These are phyloP conservation scores for Galerucella calmariensis DNA, from an alignment of 2,888 invertebrate species.

Conservation along the genomic window DNA sequence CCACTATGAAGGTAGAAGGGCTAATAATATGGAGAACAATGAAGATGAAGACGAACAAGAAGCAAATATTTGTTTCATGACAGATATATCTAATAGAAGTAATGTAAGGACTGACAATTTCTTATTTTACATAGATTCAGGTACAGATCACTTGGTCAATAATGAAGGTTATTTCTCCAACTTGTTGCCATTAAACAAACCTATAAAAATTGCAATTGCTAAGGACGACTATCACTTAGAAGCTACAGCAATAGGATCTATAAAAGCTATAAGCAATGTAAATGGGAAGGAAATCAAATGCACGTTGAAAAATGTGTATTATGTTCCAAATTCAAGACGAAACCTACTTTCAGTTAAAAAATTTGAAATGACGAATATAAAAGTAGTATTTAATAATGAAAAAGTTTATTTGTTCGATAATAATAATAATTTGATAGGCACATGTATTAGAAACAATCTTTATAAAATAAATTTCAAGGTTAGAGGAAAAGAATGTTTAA, in stretches of 20 bases:
- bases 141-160: too few species aligned
- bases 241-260: constrained; percentile 15
- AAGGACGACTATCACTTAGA: constrained; percentile 19
- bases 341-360: not conserved
- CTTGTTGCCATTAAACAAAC: constrained; percentile 18
- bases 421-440: not conserved
- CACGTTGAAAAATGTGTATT: constrained; percentile 2
- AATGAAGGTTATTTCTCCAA: constrained; percentile 25
- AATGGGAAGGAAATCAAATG: constrained; percentile 6
- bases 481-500: not conserved
- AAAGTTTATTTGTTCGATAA: not conserved
- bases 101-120: constrained; percentile 21
- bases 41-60: not conserved
- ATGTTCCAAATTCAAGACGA: not conserved
- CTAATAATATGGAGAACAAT: not conserved
- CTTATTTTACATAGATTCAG: constrained; percentile 33
- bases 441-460: not conserved
- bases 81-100: not conserved
- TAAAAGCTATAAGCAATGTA: constrained; percentile 14
- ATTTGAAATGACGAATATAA: not conserved
- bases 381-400: too few species aligned
- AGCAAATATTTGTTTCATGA: not conserved
- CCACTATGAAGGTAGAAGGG: not conserved
- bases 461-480: not conserved
- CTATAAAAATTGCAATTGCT: constrained; percentile 32